Conservation (phyloP, 2,113 vertebrate species). For the Trachemys scripta region DNA sequence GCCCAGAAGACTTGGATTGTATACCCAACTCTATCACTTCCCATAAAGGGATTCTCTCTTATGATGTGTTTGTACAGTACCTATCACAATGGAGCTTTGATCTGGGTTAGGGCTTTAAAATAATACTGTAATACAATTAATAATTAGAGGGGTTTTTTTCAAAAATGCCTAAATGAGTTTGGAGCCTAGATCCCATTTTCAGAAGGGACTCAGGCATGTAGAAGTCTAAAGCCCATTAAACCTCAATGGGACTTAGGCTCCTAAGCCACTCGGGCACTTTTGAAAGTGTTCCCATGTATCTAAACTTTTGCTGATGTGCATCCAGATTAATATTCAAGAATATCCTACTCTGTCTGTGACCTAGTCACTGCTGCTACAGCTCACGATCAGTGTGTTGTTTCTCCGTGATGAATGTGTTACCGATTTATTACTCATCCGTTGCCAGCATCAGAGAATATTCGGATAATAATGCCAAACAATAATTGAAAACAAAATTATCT, state of each 20-base stretch:
- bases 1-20: neutral
- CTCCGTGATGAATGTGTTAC: slow-evolving; percentile 57
- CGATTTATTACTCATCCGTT: slow-evolving; percentile 64
- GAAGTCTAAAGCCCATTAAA: neutral
- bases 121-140: neutral
- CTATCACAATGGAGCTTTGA: neutral
- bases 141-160: neutral
- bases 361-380: slow-evolving; percentile 32
- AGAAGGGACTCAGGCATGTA: neutral
- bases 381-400: slow-evolving; percentile 24
- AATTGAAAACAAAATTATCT: slow-evolving; percentile 74
- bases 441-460: slow-evolving; percentile 50
- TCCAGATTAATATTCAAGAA: neutral
- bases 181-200: neutral
- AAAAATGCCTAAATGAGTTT: neutral
- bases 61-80: neutral
- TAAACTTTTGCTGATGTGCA: neutral
- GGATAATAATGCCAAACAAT: slow-evolving; percentile 66
- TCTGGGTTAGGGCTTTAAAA: neutral
- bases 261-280: neutral
- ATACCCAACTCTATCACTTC: neutral
- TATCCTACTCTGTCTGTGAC: neutral
- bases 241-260: neutral
- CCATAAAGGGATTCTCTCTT: neutral
- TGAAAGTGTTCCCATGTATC: neutral